Evolutionary conservation across 2,797 vertebrate genomes (phyloP).

Genomic region (Cryptoblepharus egeriae): DNA sequence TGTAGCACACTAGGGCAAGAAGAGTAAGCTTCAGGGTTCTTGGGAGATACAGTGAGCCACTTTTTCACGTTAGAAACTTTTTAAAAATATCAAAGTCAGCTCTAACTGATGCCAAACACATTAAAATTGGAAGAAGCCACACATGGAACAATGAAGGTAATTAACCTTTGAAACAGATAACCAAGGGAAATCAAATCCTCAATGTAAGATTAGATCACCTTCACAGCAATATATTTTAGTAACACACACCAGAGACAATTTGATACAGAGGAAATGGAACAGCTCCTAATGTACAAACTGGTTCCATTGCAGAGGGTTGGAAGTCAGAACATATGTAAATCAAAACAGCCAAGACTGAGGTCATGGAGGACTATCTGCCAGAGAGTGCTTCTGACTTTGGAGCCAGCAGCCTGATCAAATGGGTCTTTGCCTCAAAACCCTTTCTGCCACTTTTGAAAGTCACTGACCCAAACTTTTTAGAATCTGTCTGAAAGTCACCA

Average conservation of each 20-base stretch:
- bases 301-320: too few relatives aligned
- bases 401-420: not conserved
- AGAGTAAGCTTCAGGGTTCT: not conserved
- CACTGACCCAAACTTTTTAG: not conserved
- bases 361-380: too few relatives aligned
- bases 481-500: not conserved
- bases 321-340: too few relatives aligned
- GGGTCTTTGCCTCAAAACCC: not conserved
- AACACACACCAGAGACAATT: not conserved
- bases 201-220: constrained; percentile 17
- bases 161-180: constrained; percentile 18
- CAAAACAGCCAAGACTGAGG: too few relatives aligned
- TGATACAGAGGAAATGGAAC: not conserved
- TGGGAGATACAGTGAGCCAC: not conserved
- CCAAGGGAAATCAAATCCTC: constrained; percentile 13
- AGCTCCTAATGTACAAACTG: too few relatives aligned
- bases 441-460: not conserved
- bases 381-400: not conserved
- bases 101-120: not conserved
- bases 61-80: not conserved
- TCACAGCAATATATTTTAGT: constrained; percentile 17
- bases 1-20: not conserved
- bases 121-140: constrained; percentile 6
- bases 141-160: constrained; percentile 11
- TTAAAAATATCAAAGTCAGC: not conserved